A percentile compares a stretch with the other conserved stretches of the same genome.
phyloP scores from a whole-genome alignment of 2,888 invertebrate species.

The Lissonota sp. region DNA sequence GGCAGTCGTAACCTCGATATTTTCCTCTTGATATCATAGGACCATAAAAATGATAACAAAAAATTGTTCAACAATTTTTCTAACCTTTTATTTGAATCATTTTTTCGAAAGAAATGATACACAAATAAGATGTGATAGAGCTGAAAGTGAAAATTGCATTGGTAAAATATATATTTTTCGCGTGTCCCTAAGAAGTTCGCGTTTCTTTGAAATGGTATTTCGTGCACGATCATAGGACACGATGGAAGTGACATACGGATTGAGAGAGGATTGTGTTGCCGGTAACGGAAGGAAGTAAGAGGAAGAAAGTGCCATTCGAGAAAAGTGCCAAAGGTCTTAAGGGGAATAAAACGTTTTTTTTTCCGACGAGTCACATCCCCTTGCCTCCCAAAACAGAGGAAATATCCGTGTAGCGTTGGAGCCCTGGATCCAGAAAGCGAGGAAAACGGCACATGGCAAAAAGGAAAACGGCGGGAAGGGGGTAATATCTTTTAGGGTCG shows the following conservation, averaged over 20 bases:
- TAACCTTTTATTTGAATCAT: background rate
- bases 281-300: conserved; percentile 18
- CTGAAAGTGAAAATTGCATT: no score
- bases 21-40: conserved; percentile 21
- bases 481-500: conserved; percentile 78
- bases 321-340: conserved; percentile 41
- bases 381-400: conserved; percentile 26
- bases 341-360: conserved; percentile 32
- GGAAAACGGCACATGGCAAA: conserved; percentile 65
- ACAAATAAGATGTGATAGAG: no score
- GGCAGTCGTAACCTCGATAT: conserved; percentile 33
- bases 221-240: no score
- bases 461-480: conserved; percentile 69
- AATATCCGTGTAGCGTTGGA: conserved; percentile 32
- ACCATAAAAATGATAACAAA: conserved; percentile 17
- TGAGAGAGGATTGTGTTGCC: conserved; percentile 10
- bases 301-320: conserved; percentile 41
- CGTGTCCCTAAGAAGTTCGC: no score
- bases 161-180: no score
- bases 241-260: no score
- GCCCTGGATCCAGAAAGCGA: conserved; percentile 1
- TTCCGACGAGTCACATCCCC: background rate
- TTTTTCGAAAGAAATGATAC: no score
- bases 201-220: no score
- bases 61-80: background rate